These are phyloP conservation scores for Arctia plantaginis DNA, from an alignment of 2,888 invertebrate genomes.

Conservation along the genomic window DNA sequence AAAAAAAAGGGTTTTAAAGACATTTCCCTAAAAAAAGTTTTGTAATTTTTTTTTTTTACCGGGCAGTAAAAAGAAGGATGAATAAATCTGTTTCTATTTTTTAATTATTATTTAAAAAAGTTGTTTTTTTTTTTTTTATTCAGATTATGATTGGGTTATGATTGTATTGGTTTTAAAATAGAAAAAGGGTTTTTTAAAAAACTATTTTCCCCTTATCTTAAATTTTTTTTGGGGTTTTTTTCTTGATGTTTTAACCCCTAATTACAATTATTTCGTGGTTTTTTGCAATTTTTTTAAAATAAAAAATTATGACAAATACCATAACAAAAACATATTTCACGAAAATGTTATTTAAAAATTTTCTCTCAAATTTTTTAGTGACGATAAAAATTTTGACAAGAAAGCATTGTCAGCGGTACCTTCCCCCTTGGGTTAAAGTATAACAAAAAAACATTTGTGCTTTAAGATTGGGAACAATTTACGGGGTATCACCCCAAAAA, in stretches of 20 bases:
- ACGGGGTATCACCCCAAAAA: constrained; percentile 9
- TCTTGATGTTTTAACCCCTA: not conserved
- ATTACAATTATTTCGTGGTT: not conserved
- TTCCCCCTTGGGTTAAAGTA: constrained; percentile 34
- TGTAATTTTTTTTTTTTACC: not conserved
- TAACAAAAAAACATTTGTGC: constrained; percentile 35
- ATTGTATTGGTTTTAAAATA: not conserved
- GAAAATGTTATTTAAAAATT: not conserved
- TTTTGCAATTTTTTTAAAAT: not conserved
- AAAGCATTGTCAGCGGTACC: constrained; percentile 35
- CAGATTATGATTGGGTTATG: no score
- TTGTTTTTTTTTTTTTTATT: no score
- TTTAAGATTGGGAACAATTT: constrained; percentile 7
- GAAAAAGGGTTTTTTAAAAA: not conserved
- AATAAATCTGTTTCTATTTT: not conserved
- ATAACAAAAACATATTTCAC: not conserved
- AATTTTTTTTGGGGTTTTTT: not conserved
- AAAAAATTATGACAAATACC: not conserved
- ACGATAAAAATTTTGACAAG: constrained; percentile 50
- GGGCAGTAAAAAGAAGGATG: not conserved
- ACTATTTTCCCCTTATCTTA: not conserved
- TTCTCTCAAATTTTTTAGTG: constrained; percentile 12
- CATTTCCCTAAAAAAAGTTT: not conserved
- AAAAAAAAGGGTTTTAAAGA: not conserved
- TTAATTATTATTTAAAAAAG: not conserved